Evolutionary conservation across 2,888 invertebrate species (phyloP), one percentile per base, ranked within the genome.

Genomic region (Cephus pygmeus): DNA sequence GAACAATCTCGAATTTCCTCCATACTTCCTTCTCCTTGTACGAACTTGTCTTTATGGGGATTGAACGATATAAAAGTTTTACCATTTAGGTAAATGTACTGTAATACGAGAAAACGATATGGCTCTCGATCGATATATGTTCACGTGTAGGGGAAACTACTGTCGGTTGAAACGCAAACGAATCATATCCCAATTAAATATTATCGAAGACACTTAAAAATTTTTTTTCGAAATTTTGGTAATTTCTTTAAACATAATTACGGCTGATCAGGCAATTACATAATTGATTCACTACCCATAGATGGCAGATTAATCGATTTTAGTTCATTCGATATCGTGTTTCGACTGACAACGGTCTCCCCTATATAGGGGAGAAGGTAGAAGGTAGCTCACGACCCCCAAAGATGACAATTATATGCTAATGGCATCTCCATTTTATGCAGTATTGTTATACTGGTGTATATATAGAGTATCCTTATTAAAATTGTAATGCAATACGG

Each of bases 401-500:
- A 69, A 33, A 83, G 84, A 87, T 85, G 86, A 85, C 88, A 88
- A 88, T 88, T 88, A 88, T 84, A 87, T 81, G 83, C 85, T 85
- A 88, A 88, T 84, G 83, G 83, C 82, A 82, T 78, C 75, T 77
- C 73, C 77, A 75, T 71, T 69, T 81, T 71, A 73, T 75, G 34
- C 71, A 40, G 15, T 40, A 40, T 40, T 77, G 30, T 76, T 71
- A 71, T 11, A 71, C 6, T 9, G 33, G 33, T 15, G 12, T 34
- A 71, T 34, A 34, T 12, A 71, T 15, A 31, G 79, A 73, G 76
- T 78, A 73, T 78, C 79, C 86, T 87, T 88, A 90, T 90, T 89
- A 89, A 88, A 89, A 90, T 88, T 89, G 90, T 90, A 90, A 90
- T 90, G 89, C 89, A 90, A 90, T 90, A 89, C 86, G 87, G 89